Conservation (phyloP, 2,888 invertebrate genomes). For the Dryobotodes eremita region DNA sequence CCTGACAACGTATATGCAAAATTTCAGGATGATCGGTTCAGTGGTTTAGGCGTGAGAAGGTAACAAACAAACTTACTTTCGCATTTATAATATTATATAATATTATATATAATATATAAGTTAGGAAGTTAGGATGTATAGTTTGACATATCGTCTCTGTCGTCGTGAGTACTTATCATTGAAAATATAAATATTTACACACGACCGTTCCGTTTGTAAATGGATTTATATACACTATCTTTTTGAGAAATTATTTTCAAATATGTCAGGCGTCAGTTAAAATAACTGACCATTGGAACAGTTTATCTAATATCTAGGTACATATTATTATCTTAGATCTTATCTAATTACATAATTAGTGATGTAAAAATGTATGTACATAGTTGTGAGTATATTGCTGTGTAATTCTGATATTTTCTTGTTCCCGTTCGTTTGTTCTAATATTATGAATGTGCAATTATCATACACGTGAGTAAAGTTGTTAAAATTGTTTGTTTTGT, state of each 20-base stretch:
- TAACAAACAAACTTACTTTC: too few species aligned
- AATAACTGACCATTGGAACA: constrained; percentile 62
- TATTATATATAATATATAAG: too few species aligned
- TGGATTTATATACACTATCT: constrained; percentile 51
- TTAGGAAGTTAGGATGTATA: too few species aligned
- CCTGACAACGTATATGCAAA: too few species aligned
- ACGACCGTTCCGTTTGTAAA: constrained; percentile 39
- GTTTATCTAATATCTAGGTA: constrained; percentile 45
- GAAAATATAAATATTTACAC: constrained; percentile 41
- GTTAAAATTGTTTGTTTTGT: constrained; percentile 25
- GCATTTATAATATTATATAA: too few species aligned
- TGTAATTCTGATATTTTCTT: neutral
- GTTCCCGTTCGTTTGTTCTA: neutral
- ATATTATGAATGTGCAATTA: constrained; percentile 16
- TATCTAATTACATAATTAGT: constrained; percentile 49
- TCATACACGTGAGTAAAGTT: constrained; percentile 38
- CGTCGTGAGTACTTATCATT: constrained; percentile 7
- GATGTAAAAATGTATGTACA: constrained; percentile 14
- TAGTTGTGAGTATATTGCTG: neutral
- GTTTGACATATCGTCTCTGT: neutral
- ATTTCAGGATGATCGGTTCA: too few species aligned
- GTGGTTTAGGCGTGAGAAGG: too few species aligned
- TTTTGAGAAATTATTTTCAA: constrained; percentile 41
- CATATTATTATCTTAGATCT: constrained; percentile 29
- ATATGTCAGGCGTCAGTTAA: constrained; percentile 52